Evolutionary conservation across 2,797 vertebrate species (phyloP).

Genomic region (Sylvia borin): DNA sequence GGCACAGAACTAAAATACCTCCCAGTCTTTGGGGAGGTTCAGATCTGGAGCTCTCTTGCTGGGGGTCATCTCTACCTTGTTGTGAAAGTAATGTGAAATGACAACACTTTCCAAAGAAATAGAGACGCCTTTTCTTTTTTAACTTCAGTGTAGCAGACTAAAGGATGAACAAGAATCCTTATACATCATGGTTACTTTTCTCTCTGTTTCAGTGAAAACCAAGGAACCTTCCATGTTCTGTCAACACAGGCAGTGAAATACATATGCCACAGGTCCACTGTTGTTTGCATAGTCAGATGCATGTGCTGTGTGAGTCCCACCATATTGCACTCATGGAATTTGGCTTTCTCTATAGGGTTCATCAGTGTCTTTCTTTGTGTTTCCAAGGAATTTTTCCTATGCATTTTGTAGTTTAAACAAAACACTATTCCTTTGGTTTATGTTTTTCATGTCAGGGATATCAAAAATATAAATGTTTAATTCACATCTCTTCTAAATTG

Average conservation of each 20-base stretch:
- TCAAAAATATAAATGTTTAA: neutral
- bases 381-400: neutral
- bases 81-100: constrained; percentile 26
- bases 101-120: neutral
- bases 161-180: neutral
- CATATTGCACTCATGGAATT: neutral
- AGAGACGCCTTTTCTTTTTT: neutral
- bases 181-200: neutral
- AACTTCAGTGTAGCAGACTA: neutral
- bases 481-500: neutral
- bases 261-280: neutral
- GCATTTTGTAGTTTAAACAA: neutral
- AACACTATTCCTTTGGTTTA: neutral
- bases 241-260: neutral
- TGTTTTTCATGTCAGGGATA: neutral
- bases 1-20: neutral
- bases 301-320: neutral
- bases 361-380: neutral
- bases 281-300: rapidly evolving
- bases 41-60: neutral
- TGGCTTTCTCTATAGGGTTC: neutral
- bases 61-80: neutral
- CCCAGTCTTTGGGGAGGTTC: neutral
- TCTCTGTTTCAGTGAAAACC: neutral
- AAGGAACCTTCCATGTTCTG: neutral